Evolutionary conservation across 2,113 vertebrate species (phyloP).

Genomic region (Atrichornis clamosus): DNA sequence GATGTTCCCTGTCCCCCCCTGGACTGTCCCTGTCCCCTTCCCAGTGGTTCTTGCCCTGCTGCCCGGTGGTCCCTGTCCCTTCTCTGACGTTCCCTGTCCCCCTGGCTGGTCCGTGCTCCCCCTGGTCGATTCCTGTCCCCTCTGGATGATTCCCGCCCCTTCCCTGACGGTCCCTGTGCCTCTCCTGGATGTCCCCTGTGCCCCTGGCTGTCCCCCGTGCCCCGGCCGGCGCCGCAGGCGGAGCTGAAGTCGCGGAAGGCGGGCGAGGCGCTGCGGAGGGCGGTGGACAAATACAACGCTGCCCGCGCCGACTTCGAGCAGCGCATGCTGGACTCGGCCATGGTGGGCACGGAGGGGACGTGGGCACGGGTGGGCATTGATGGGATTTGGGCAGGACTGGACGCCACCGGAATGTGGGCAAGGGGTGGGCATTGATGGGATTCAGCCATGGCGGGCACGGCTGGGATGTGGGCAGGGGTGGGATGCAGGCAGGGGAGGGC

Average conservation of each 20-base stretch:
- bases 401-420: not conserved
- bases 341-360: conserved; percentile 66
- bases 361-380: not conserved
- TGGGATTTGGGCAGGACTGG: not conserved
- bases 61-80: no score
- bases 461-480: not conserved
- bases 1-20: not conserved
- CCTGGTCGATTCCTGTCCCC: no score
- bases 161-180: no score
- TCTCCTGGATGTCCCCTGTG: not conserved
- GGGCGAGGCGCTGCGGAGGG: conserved; percentile 78
- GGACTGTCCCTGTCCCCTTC: no score
- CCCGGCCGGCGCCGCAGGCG: conserved; percentile 65
- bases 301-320: conserved; percentile 90
- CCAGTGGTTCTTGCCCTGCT: no score
- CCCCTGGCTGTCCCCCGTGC: not conserved
- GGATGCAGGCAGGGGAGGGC: not conserved
- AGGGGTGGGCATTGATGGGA: not conserved
- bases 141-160: no score
- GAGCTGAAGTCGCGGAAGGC: conserved; percentile 94
- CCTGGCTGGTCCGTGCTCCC: no score
- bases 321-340: conserved; percentile 90
- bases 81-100: not conserved
- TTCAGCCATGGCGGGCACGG: not conserved
- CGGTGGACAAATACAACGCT: conserved; percentile 88